These are phyloP conservation scores for Holotrichia oblita DNA, from an alignment of 1,140 invertebrate species.

Conservation along the genomic window DNA sequence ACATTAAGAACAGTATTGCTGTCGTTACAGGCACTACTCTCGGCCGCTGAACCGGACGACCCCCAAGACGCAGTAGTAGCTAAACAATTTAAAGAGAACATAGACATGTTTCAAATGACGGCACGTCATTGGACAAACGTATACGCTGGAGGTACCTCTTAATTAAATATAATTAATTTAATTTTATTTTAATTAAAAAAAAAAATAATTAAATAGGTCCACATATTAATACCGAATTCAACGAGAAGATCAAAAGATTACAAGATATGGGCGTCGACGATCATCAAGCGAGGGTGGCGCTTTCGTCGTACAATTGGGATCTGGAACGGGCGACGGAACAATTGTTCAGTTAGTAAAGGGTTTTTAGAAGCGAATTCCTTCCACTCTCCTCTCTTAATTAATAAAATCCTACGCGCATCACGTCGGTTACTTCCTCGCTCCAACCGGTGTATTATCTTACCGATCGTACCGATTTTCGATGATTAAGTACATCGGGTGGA, in stretches of 20 bases:
- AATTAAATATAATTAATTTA: no score
- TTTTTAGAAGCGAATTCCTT: not conserved
- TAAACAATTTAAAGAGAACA: constrained; percentile 92
- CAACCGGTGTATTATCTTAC: no score
- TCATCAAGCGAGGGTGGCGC: constrained; percentile 80
- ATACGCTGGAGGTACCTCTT: constrained; percentile 83
- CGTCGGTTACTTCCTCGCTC: no score
- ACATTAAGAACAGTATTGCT: constrained; percentile 95
- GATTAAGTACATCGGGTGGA: no score
- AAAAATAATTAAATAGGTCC: no score
- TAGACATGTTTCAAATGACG: constrained; percentile 86
- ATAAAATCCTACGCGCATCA: no score
- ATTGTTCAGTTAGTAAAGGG: constrained; percentile 81
- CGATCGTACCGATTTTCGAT: no score
- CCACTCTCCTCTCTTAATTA: not conserved
- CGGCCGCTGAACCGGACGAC: constrained; percentile 95
- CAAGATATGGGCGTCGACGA: constrained; percentile 91
- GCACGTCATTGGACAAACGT: constrained; percentile 94
- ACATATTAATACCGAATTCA: constrained; percentile 76
- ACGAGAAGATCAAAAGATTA: constrained; percentile 82
- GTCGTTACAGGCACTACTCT: constrained; percentile 90
- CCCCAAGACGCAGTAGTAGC: constrained; percentile 97
- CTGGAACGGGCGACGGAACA: constrained; percentile 87
- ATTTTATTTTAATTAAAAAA: no score
- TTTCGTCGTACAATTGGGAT: constrained; percentile 92